Base-by-base conservation (phyloP, 2,113 vertebrate genomes). In the Sporophila hypoxantha region DNA sequence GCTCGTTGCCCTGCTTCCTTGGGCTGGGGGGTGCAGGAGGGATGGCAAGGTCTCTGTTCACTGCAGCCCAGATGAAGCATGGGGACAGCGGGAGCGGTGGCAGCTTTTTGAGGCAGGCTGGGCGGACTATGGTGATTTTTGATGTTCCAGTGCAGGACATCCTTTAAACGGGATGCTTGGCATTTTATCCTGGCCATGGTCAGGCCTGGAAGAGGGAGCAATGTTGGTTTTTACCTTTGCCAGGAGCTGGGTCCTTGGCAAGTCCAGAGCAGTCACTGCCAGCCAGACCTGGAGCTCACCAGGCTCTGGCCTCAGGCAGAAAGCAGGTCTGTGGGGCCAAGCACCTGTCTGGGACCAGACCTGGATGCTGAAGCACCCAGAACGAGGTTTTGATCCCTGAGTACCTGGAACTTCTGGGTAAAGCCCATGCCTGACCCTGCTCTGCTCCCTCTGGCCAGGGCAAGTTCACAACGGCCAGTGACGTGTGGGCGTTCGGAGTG, bases 391-490 rank as follows among this genome's bases (percentile, higher is more conserved):
- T 71, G 50, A 69, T 46, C 36, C 23, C 17, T 8, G 22, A 42
- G 30, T 9, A 39, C 4, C 1, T 13, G 14, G 14, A 39, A 9
- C 29, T 76, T 39, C 39, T 36, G 42, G 39, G 27, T 74, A 62
- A 32, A 57, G 36, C 36, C 26, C 15, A 17, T 23, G 46, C 26
- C 55, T 7, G 32, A 79, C 18, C 17, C 29, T 0, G 4, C 39
- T 91, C n/a, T 84, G 19, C n/a, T 81, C 47, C 53, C 36, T 67
- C 47, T 25, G 84, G 39, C n/a, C 88, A 99, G 99, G 99, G 99
- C 53, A 99, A 99, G 76, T 99, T 99, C 96, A 99, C 99, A 8
- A 99, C 98, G 3, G 98, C 99, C 67, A 99, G 99, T 53, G 99
- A 99, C 0, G 98, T 99, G 87, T 99, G 99, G 99, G 99, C 98